Conservation (phyloP, 2,113 vertebrate species). For the Sarotherodon lohbergeri region DNA sequence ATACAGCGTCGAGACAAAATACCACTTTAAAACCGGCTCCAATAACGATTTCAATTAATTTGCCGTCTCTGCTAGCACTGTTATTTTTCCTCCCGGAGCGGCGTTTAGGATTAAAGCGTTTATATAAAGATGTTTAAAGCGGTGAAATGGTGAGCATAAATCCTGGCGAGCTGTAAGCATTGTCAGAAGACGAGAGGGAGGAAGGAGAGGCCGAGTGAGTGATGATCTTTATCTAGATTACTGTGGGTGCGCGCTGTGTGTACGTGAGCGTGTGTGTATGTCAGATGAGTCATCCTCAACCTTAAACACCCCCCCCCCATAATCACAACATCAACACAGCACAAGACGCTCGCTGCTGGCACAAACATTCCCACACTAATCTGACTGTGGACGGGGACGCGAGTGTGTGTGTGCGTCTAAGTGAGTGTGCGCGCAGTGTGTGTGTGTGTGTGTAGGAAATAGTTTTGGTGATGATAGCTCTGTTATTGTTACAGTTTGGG, state of each 20-base stretch:
- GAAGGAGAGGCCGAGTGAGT: constrained; percentile 37
- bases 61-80: not conserved
- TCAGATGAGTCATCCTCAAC: constrained; percentile 57
- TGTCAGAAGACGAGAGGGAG: constrained; percentile 37
- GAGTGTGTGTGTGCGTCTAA: not conserved
- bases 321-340: constrained; percentile 63
- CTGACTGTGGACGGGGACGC: not conserved
- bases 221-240: constrained; percentile 60
- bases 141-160: constrained; percentile 28
- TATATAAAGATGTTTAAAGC: constrained; percentile 42
- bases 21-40: not conserved
- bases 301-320: constrained; percentile 41
- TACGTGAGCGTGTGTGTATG: constrained; percentile 5
- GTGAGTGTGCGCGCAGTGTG: not conserved
- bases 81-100: not conserved
- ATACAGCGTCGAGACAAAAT: not conserved
- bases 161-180: constrained; percentile 42
- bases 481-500: constrained; percentile 35
- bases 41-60: constrained; percentile 28
- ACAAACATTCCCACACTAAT: constrained; percentile 51
- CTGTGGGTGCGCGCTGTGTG: constrained; percentile 22
- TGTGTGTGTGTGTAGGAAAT: not conserved
- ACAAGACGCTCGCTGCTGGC: constrained; percentile 31
- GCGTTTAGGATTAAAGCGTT: constrained; percentile 17
- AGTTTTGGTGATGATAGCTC: constrained; percentile 1